A percentile compares a stretch with the other conserved stretches of the same genome.
Conservation (phyloP, 2,888 invertebrate genomes). For the Phaonia tiefii region DNA sequence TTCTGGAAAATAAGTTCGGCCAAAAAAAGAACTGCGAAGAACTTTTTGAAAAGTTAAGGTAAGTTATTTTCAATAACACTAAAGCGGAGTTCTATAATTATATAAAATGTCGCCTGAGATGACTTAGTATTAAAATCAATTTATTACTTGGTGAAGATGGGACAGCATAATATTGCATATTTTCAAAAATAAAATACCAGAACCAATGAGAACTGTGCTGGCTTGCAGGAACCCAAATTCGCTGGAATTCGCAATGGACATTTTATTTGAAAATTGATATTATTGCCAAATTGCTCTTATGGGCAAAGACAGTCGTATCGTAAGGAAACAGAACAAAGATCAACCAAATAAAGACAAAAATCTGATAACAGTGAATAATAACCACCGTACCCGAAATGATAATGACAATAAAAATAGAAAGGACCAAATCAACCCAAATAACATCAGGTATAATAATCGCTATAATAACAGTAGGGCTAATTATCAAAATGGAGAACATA, state of each 20-base stretch:
- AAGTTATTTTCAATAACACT: no score
- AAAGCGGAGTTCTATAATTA: constrained; percentile 21
- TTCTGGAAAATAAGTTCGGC: no score
- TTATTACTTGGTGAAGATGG: background rate
- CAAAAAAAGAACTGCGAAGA: constrained; percentile 31
- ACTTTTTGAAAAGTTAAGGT: constrained; percentile 22
- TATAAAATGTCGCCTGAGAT: background rate
- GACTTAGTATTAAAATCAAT: background rate
- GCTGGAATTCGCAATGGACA: no score
- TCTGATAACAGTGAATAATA: background rate
- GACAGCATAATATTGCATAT: no score
- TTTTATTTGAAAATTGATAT: no score
- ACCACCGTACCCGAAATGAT: background rate
- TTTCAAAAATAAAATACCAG: no score
- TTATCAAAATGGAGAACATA: no score
- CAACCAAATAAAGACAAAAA: background rate
- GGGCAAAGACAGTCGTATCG: background rate
- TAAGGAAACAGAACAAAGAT: background rate
- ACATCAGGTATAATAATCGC: no score
- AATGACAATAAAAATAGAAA: background rate
- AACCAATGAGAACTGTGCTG: no score
- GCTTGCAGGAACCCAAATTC: no score
- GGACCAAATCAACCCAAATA: background rate
- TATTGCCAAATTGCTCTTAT: no score
- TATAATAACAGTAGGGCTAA: no score